Evolutionary conservation across 2,888 invertebrate genomes (phyloP), one percentile per base, ranked within the genome.

Genomic region (Sicus ferrugineus): DNA sequence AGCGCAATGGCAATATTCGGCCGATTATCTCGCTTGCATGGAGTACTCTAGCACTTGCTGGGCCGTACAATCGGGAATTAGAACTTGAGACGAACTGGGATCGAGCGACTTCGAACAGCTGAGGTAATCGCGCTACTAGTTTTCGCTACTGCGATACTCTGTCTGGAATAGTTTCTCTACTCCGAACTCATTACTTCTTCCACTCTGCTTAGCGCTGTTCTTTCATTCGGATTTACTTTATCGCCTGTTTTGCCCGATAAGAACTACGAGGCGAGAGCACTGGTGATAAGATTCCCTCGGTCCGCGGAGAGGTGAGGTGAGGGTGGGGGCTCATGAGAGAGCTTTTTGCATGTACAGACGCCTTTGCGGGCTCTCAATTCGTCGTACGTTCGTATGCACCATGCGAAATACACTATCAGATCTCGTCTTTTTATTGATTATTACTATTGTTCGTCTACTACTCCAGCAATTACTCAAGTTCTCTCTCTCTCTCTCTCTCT

Each of bases 61-160:
- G 42, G 42, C 4, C 11, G 42, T 42, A n/a, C 42, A 16, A 9
- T 42, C 16, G n/a, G n/a, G 2, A 42, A 3, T 3, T 3, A 1
- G 42, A n/a, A 16, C 16, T 7, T 46, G 16, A 21, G 54, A 54
- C 65, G 16, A 30, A 5, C 46, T 28, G 9, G 16, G 56, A n/a
- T 28, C 59, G 42, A 31, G 69, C 71, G 72, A 68, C 74, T 71
- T 56, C 59, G 61, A 54, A 69, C 61, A 42, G 30, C 28, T 58
- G 63, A 56, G 62, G 69, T 61, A 71, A 68, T 52, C 42, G 67
- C 69, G 70, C 67, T 48, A 73, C 74, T 63, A 48, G 14, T 21
- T 48, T 6, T n/a, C 28, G 19, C 48, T 63, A 28, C 23, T 30
- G 19, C 23, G 26, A 16, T 11, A 19, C 28, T 7, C 30, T 19